A percentile compares a stretch with the other conserved stretches of the same genome.
These are phyloP conservation scores for Germaria angustata DNA, from an alignment of 2,888 invertebrate species.

Conservation along the genomic window DNA sequence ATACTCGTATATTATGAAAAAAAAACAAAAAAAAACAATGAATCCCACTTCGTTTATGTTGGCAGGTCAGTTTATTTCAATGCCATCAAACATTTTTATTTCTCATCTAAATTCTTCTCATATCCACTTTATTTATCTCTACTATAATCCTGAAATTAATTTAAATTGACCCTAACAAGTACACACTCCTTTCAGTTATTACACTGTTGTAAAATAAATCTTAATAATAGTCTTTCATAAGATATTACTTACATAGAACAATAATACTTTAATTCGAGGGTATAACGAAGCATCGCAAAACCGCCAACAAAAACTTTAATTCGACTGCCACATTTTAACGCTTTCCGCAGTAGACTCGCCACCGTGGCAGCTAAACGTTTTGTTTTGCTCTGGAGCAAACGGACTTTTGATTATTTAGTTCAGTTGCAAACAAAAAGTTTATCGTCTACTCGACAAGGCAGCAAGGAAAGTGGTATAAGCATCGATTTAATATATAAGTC, in stretches of 20 bases:
- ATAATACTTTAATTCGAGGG: slow-evolving; percentile 15
- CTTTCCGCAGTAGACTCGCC: background rate
- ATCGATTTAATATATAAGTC: too few species aligned
- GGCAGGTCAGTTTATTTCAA: too few species aligned
- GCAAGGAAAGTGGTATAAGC: background rate
- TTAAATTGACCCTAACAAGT: slow-evolving; percentile 29
- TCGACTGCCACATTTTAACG: slow-evolving; percentile 4
- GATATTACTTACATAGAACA: slow-evolving; percentile 30
- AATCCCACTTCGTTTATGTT: background rate
- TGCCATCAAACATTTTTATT: background rate
- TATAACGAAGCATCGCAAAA: slow-evolving; percentile 47
- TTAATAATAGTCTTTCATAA: slow-evolving; percentile 45
- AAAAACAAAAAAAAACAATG: background rate
- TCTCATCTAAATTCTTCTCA: background rate
- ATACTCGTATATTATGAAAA: too few species aligned
- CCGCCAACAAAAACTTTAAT: slow-evolving; percentile 42
- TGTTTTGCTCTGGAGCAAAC: background rate
- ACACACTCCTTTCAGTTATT: slow-evolving; percentile 42
- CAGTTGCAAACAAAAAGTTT: slow-evolving; percentile 5
- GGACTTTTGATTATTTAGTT: background rate
- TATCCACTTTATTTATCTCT: background rate
- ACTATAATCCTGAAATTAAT: slow-evolving; percentile 20
- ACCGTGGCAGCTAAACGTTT: slow-evolving; percentile 22
- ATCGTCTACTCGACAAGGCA: too few species aligned
- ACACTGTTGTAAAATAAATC: slow-evolving; percentile 48